Percentiles rank a stretch among this genome's conserved stretches.
These are phyloP conservation scores for Eilema depressum DNA, from an alignment of 2,888 invertebrate genomes.

Conservation along the genomic window DNA sequence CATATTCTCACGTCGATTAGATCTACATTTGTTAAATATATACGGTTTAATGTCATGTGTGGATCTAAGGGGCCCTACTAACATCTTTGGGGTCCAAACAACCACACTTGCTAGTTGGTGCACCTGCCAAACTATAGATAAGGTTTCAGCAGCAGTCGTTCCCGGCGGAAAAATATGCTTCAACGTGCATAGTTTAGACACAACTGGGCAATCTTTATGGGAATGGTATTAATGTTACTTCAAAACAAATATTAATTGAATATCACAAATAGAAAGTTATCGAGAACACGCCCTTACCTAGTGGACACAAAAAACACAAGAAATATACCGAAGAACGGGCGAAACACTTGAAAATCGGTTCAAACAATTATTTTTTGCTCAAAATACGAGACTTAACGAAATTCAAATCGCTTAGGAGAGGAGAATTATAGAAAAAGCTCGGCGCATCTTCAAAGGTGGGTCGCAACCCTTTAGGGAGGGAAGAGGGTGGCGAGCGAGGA, in stretches of 20 bases:
- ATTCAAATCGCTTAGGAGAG: slow-evolving; percentile 85
- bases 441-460: slow-evolving; percentile 86
- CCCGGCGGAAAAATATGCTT: too few species aligned
- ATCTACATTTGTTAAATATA: too few species aligned
- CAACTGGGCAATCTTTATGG: too few species aligned
- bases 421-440: slow-evolving; percentile 85
- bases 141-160: too few species aligned
- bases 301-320: slow-evolving; percentile 58
- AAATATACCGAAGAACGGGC: slow-evolving; percentile 58
- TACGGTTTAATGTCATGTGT: too few species aligned
- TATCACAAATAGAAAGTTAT: not conserved
- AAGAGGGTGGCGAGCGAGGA: slow-evolving; percentile 44
- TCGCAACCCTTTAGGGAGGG: slow-evolving; percentile 77
- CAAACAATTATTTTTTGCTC: slow-evolving; percentile 85
- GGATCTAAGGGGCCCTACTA: too few species aligned
- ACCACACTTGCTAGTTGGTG: too few species aligned
- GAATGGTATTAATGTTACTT: too few species aligned
- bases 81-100: too few species aligned
- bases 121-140: too few species aligned
- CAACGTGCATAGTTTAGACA: too few species aligned
- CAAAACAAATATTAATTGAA: not conserved
- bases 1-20: too few species aligned
- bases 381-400: slow-evolving; percentile 86
- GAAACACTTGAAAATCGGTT: slow-evolving; percentile 78
- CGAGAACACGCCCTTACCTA: slow-evolving; percentile 55